A percentile compares a stretch with the other conserved stretches of the same genome.
Evolutionary conservation across 2,888 invertebrate species (phyloP).

Genomic region (Napeogenes inachia): DNA sequence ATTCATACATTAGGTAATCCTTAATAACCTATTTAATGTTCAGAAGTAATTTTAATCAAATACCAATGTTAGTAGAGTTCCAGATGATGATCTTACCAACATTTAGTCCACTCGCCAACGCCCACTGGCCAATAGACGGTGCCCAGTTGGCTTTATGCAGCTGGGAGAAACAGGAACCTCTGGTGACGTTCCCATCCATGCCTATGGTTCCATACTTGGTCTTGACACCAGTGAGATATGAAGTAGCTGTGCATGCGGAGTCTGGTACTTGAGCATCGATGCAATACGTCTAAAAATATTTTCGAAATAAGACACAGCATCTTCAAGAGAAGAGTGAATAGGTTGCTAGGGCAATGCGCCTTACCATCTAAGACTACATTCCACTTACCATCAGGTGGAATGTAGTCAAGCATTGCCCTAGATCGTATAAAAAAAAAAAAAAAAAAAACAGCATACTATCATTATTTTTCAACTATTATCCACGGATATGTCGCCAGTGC

Average conservation of each 20-base stretch:
- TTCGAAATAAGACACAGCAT: constrained; percentile 2
- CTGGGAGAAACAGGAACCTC: constrained; percentile 80
- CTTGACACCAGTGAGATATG: constrained; percentile 84
- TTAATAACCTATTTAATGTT: too few relatives aligned
- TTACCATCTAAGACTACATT: too few relatives aligned
- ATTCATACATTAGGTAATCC: too few relatives aligned
- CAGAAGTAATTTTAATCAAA: neutral
- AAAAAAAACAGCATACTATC: neutral
- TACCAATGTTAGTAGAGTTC: neutral
- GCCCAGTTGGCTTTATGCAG: constrained; percentile 78
- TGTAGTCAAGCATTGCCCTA: too few relatives aligned
- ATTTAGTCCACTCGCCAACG: constrained; percentile 72
- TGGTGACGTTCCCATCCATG: constrained; percentile 80
- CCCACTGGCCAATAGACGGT: constrained; percentile 82
- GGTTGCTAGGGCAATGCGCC: too few relatives aligned
- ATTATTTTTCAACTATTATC: too few relatives aligned
- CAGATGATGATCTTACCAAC: constrained; percentile 52
- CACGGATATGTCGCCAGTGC: too few relatives aligned
- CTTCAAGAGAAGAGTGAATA: too few relatives aligned
- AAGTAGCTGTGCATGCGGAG: constrained; percentile 85
- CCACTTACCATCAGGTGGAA: too few relatives aligned
- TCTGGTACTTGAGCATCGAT: constrained; percentile 84
- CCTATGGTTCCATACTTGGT: constrained; percentile 83
- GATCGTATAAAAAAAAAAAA: too few relatives aligned
- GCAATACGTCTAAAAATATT: constrained; percentile 73